Evolutionary conservation across 2,113 vertebrate species (phyloP), one percentile per base, ranked within the genome.

Genomic region (Hippopotamus amphibius): DNA sequence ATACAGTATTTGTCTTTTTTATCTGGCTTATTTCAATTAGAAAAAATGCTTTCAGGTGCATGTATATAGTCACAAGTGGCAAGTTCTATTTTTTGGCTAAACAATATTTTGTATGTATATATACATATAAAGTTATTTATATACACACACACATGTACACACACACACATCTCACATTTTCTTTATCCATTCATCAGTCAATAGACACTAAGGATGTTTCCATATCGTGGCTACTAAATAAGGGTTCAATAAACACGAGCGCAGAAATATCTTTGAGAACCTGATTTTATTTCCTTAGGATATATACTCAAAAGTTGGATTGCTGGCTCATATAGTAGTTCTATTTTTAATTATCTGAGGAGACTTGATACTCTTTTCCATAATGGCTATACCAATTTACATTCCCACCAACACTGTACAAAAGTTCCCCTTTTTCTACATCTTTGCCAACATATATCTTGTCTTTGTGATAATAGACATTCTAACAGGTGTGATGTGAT

Each of bases 141-240:
- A 74, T 28, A 26, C 14, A 46, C 16, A 6, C 3, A 4, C 12
- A 0, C 17, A 37, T 43, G 1, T 37, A 6, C 41, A 74, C 15
- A 48, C 46, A 48, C 8, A 76, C 15, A 76, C 26, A 76, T 76
- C 72, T 76, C 43, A 76, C 26, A 11, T 48, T 74, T 48, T 76
- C 43, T 76, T 76, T 76, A 48, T 48, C 72, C 46, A 48, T 30
- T 76, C 46, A 76, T 28, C 9, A 30, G 15, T 74, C 43, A 74
- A 21, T 48, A 48, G 43, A 74, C 14, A 48, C 43, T 74, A 48
- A 74, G 71, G 71, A 48, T 74, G 43, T 48, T 48, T 74, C 43
- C 43, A 48, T 74, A 28, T 30, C 26, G 11, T 30, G 71, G 43
- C 43, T 74, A 30, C 71, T 48, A 41, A 76, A 48, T 74, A 76